Evolutionary conservation across 2,888 invertebrate genomes (phyloP), one percentile per base, ranked within the genome.

Genomic region (Epinotia bilunana): DNA sequence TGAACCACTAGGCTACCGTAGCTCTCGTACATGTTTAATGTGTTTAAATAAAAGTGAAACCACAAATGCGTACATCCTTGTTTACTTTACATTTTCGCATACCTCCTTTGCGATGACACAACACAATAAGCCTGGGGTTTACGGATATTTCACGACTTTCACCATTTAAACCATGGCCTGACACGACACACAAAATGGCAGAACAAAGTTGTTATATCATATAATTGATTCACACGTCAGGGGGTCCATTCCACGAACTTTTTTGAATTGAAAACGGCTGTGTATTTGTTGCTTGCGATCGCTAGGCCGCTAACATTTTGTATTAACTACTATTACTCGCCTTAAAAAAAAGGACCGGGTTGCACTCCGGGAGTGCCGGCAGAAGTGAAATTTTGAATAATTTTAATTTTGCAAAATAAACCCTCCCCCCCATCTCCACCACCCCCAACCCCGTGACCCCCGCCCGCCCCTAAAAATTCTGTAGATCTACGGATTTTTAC

Each of bases 101-200:
- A 46, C 46, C 57, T 33, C 62, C 23, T 68, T 57, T 58, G 58
- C 39, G 67, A 74, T 74, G 74, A 74, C 70, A 64, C 74, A 74
- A 74, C 70, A 71, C 70, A 70, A 70, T 33, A 64, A 71, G 53
- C 63, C 70, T 49, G 23, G 65, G 60, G 64, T 72, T 64, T 72
- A 58, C 73, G 39, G 60, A 71, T 74, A 74, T 71, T 71, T 71
- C 18, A 64, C 58, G 28, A 72, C 75, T 75, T 72, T 72, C 75
- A 55, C 71, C 67, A 43, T 75, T 62, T 61, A 63, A 74, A 70
- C 28, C 28, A 57, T 46, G 57, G 46, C 28, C 53, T 67, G 53
- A 57, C 69, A 60, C 43, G 70, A 33, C 69, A 74, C 16, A 63
- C 70, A 60, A 74, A 73, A 43, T 43, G 60, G 23, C 74, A 70